phyloP scores from a whole-genome alignment of 2,888 invertebrate species.

The Reticulitermes lucifugus region DNA sequence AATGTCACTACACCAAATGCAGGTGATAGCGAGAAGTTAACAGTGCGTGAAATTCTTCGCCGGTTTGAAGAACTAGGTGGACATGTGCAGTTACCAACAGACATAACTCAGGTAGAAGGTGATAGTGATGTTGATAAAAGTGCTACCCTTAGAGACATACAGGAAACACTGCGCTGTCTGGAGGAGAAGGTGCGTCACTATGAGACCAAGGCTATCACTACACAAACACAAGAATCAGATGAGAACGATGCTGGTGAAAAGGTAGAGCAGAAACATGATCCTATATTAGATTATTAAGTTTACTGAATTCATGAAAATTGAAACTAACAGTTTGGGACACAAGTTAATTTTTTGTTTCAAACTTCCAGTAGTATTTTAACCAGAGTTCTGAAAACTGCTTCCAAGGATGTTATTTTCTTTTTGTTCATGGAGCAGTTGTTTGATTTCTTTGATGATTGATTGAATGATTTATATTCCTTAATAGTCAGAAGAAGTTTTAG shows the following conservation, averaged over 20 bases:
- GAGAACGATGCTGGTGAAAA: background rate
- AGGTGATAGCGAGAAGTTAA: constrained; percentile 69
- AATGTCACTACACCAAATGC: constrained; percentile 61
- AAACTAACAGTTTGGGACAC: too few species aligned
- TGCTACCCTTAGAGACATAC: constrained; percentile 63
- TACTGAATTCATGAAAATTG: too few species aligned
- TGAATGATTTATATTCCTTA: too few species aligned
- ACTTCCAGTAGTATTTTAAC: too few species aligned
- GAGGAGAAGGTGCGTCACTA: constrained; percentile 62
- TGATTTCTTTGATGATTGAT: too few species aligned
- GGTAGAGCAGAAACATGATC: background rate
- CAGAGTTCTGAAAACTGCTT: too few species aligned
- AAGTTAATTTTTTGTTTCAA: too few species aligned
- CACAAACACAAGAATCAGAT: background rate
- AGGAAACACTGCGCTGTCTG: constrained; percentile 63
- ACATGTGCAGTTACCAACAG: constrained; percentile 45
- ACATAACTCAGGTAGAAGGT: constrained; percentile 55
- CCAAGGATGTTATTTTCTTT: too few species aligned
- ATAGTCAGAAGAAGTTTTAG: too few species aligned
- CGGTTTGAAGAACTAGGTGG: constrained; percentile 78
- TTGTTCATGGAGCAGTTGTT: too few species aligned
- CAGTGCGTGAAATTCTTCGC: constrained; percentile 84
- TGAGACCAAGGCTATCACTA: constrained; percentile 21
- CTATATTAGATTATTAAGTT: background rate
- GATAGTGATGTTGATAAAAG: constrained; percentile 57